Evolutionary conservation across 1,140 invertebrate species (phyloP), one percentile per base, ranked within the genome.

Genomic region (Dreissena rostriformis): DNA sequence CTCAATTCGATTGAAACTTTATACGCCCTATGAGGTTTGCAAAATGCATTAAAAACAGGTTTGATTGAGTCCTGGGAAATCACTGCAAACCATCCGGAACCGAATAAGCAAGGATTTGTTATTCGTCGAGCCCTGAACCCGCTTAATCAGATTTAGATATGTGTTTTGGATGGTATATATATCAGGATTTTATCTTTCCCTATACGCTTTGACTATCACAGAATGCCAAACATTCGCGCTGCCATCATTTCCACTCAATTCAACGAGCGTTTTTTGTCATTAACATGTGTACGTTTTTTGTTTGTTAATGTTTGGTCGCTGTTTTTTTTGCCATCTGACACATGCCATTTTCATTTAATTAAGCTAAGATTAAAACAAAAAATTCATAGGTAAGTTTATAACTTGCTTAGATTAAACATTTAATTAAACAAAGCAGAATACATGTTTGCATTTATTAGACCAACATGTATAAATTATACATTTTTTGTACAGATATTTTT

Each of bases 31-130:
- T 26, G 67, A 65, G n/a, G 53, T 81, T 65, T 81, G 79, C 51
- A 57, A 81, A 81, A 81, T 39, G 28, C 52, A 81, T 81, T 73
- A 81, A 10, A 71, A 26, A 22, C 73, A 0, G 53, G 68, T 57
- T 51, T 26, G 52, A 81, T 73, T 68, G 70, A 22, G 79, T 39
- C 49, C 39, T 57, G 70, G 79, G 79, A 81, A 81, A 81, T 81
- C 79, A 71, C 28, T 52, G 52, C 10, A 24, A 73, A 53, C 79
- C 53, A 68, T 39, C 79, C 79, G 79, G 71, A 70, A 53, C 51
- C 49, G 57, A 81, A 81, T 68, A 81, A 81, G 79, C 61, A 72
- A 81, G 79, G 79, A 81, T 81, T 72, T 81, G 79, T 73, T 65
- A 81, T 81, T 73, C 57, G 11, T 17, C 49, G 68, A 63, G 67